These are phyloP conservation scores for Irena cyanogastra DNA, from an alignment of 2,113 vertebrate genomes.

Conservation along the genomic window DNA sequence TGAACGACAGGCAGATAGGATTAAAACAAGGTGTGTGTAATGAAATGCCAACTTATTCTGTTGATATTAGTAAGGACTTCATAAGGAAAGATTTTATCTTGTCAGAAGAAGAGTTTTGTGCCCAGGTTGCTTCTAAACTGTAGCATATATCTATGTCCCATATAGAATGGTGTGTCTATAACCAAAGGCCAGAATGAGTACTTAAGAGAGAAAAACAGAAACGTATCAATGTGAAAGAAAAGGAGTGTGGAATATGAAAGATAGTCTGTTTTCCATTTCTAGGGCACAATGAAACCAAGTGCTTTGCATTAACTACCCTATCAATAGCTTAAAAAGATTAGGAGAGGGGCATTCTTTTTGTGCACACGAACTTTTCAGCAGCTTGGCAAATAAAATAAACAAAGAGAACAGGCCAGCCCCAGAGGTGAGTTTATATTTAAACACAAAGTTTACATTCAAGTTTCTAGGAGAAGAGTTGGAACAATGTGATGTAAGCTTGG, in stretches of 20 bases:
- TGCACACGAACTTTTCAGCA: background rate
- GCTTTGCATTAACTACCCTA: background rate
- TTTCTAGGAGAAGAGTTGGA: slow-evolving; percentile 30
- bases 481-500: background rate
- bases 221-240: background rate
- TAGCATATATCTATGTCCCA: background rate
- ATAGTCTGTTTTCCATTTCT: slow-evolving; percentile 4
- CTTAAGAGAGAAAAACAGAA: background rate
- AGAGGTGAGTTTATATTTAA: slow-evolving; percentile 49
- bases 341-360: background rate
- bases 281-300: background rate
- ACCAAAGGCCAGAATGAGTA: background rate
- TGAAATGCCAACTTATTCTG: background rate
- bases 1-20: background rate
- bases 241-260: background rate
- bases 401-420: background rate
- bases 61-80: background rate
- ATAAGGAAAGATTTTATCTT: background rate
- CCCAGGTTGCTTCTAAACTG: background rate
- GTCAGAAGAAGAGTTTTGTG: background rate
- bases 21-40: background rate
- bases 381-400: slow-evolving; percentile 38
- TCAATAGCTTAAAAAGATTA: background rate
- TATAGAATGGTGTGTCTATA: background rate
- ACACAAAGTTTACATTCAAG: slow-evolving; percentile 32